Conservation (phyloP, 2,113 vertebrate genomes). For the Balaeniceps rex region DNA sequence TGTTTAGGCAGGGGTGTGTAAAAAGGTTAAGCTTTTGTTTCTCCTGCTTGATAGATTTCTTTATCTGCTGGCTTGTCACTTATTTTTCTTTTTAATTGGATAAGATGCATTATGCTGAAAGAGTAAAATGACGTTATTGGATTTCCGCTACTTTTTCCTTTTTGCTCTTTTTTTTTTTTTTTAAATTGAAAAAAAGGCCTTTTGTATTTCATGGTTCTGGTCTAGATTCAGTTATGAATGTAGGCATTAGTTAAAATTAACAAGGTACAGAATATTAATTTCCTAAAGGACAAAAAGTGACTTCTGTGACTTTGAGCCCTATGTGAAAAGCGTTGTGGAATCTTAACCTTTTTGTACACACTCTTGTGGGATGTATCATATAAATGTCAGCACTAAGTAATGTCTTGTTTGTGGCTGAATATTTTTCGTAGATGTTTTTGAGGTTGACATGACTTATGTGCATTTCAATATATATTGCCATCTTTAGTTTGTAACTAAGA, state of each 20-base stretch:
- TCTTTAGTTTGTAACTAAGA: constrained; percentile 85
- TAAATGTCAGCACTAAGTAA: constrained; percentile 85
- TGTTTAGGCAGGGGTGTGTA: constrained; percentile 83
- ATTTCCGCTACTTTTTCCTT: constrained; percentile 67
- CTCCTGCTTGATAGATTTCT: constrained; percentile 74
- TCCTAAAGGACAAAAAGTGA: constrained; percentile 71
- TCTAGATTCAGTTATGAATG: constrained; percentile 81
- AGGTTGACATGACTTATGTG: constrained; percentile 83
- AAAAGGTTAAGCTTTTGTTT: constrained; percentile 84
- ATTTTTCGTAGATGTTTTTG: constrained; percentile 86
- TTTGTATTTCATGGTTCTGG: constrained; percentile 75
- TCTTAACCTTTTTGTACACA: constrained; percentile 86
- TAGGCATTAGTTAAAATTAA: constrained; percentile 79
- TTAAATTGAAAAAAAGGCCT: constrained; percentile 51
- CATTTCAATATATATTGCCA: constrained; percentile 86
- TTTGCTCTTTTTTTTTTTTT: constrained; percentile 21
- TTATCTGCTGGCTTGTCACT: constrained; percentile 66
- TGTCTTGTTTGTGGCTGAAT: constrained; percentile 86
- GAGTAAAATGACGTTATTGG: constrained; percentile 57
- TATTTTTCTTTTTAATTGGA: constrained; percentile 66
- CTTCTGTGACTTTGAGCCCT: constrained; percentile 77
- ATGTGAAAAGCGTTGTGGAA: constrained; percentile 76
- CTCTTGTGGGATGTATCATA: constrained; percentile 81
- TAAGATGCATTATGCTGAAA: constrained; percentile 52
- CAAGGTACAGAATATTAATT: constrained; percentile 76